Conservation (phyloP, 2,797 vertebrate genomes). For the Emys orbicularis region DNA sequence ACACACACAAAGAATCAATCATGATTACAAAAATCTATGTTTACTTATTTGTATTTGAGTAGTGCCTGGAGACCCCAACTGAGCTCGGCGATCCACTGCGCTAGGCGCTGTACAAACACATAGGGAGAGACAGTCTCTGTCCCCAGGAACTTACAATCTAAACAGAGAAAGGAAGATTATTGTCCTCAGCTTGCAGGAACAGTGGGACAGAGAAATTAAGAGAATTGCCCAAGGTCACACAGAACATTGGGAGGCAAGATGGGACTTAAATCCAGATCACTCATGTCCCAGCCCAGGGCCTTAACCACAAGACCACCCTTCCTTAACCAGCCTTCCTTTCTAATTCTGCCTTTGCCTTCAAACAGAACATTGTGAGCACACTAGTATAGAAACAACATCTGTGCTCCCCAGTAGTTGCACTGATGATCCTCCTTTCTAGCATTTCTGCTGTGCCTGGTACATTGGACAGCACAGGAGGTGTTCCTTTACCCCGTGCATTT, state of each 20-base stretch:
- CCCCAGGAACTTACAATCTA: neutral
- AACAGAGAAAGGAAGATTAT: accelerated
- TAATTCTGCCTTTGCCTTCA: neutral
- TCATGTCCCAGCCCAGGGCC: neutral
- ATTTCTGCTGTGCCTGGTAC: neutral
- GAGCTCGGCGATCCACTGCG: neutral
- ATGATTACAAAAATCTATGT: neutral
- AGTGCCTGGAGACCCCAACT: neutral
- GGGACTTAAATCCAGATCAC: neutral
- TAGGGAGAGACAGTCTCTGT: neutral
- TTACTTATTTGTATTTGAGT: neutral
- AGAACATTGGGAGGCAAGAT: neutral
- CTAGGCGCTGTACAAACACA: accelerated
- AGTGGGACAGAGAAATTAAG: neutral
- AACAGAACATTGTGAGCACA: neutral
- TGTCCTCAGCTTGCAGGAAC: neutral
- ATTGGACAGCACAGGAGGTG: neutral
- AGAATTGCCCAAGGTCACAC: neutral
- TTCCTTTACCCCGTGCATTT: neutral
- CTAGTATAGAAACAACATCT: neutral
- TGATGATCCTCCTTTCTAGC: neutral
- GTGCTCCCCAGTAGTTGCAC: neutral
- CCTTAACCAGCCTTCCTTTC: neutral
- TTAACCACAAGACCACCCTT: neutral
- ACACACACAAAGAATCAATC: neutral